phyloP scores from a whole-genome alignment of 2,113 vertebrate species.

The Argyrosomus japonicus region DNA sequence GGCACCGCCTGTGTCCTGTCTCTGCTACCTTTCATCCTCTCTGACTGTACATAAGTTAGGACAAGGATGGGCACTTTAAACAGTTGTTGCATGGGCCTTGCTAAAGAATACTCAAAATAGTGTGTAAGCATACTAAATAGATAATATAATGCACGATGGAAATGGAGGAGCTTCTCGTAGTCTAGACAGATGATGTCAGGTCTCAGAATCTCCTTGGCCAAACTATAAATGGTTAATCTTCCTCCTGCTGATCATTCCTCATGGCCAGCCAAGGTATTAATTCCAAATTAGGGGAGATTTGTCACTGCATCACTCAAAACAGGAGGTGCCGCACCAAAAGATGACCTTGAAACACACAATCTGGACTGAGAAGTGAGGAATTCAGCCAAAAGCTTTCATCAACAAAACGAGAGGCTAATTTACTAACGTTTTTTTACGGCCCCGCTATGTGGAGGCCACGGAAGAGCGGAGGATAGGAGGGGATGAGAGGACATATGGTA shows the following conservation, averaged over 20 bases:
- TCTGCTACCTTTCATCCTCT: not conserved
- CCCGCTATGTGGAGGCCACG: not conserved
- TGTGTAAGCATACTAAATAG: too few relatives aligned
- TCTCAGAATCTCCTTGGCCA: not conserved
- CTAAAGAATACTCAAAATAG: too few relatives aligned
- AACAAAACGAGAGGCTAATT: slow-evolving; percentile 13
- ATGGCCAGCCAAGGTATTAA: slow-evolving; percentile 76
- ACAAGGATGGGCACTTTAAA: not conserved
- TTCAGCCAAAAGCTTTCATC: slow-evolving; percentile 6
- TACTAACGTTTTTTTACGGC: not conserved
- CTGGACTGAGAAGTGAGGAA: not conserved
- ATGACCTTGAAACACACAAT: slow-evolving; percentile 19
- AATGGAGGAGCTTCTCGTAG: too few relatives aligned
- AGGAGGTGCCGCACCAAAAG: slow-evolving; percentile 3
- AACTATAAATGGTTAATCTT: slow-evolving; percentile 56
- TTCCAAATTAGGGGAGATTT: slow-evolving; percentile 84
- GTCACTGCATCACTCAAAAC: slow-evolving; percentile 79
- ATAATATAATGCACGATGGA: too few relatives aligned
- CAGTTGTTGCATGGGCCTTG: not conserved
- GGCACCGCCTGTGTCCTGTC: not conserved
- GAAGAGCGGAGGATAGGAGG: not conserved
- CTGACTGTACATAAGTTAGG: not conserved
- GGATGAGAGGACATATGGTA: slow-evolving; percentile 53
- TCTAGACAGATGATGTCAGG: not conserved
- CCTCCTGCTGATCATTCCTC: slow-evolving; percentile 78